Evolutionary conservation across 2,797 vertebrate species (phyloP), one percentile per base, ranked within the genome.

Genomic region (Adelosebastes latens): DNA sequence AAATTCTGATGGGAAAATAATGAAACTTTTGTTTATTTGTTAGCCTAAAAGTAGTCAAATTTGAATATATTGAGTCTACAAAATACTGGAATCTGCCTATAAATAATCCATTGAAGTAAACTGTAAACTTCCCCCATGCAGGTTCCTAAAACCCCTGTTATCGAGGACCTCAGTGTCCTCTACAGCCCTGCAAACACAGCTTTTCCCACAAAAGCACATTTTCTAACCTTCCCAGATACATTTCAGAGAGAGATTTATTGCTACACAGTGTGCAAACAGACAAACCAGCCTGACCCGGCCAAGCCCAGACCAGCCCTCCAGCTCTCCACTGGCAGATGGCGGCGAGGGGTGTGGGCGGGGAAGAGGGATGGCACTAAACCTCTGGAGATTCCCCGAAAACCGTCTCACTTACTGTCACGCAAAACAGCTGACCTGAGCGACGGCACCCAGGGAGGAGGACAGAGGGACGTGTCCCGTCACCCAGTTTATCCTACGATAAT

Each of bases 251-350:
- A 62, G 22, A 39, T 52, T 63, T 73, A 58, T 74, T 49, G 60
- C 65, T n/a, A 39, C 67, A 58, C 24, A 1, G 31, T 62, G 31
- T 49, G 10, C 62, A 39, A 25, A 61, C 39, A 56, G 36, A 70
- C 34, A 67, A 71, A 75, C 60, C 31, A 53, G 32, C 62, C 77
- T 84, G 77, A 79, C 63, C 61, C 20, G 3, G 64, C 56, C 72
- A 31, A 65, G 69, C 32, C 42, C 70, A 81, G 46, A 53, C 49
- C 56, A 31, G 25, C 49, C 59, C 29, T 42, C 39, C 42, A 36
- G 65, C 49, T 81, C 53, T 46, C 55, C n/a, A 31, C 49, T 82
- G 81, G 78, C 89, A 91, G 91, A 93, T 92, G 93, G 89, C 74
- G 9, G 27, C 0, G 27, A 72, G 64, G 60, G 22, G n/a, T 69